A percentile compares a stretch with the other conserved stretches of the same genome.
phyloP scores from a whole-genome alignment of 92 coral and sea anemone genomes.

The Siderastrea siderea region DNA sequence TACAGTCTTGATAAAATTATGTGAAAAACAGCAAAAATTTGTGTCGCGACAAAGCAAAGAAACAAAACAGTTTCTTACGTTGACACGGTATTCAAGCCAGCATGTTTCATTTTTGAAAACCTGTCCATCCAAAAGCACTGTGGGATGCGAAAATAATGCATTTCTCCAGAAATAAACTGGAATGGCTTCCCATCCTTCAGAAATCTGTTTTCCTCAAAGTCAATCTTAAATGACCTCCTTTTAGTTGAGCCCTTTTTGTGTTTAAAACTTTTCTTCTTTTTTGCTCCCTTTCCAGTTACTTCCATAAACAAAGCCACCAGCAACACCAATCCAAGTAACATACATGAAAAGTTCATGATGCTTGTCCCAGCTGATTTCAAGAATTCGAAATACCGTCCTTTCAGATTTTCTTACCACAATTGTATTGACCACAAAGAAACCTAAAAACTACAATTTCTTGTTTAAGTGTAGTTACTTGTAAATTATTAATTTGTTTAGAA shows the following conservation, averaged over 20 bases:
- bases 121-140: constrained; percentile 24
- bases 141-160: constrained; percentile 47
- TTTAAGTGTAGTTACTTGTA: background rate
- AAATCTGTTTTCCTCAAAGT: constrained; percentile 31
- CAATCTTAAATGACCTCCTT: constrained; percentile 35
- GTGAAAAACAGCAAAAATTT: background rate
- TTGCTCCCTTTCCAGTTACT: background rate
- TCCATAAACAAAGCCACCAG: background rate
- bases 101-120: constrained; percentile 24
- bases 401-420: background rate
- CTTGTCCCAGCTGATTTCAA: background rate
- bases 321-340: background rate
- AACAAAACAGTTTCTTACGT: constrained; percentile 14
- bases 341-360: background rate
- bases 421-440: background rate
- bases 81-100: constrained; percentile 42
- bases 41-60: background rate
- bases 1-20: too few species aligned
- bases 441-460: background rate
- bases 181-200: constrained; percentile 46
- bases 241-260: background rate
- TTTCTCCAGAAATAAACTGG: constrained; percentile 29
- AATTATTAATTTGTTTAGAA: constrained; percentile 17
- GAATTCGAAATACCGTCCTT: background rate
- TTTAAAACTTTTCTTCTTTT: background rate